phyloP scores from a whole-genome alignment of 2,888 invertebrate species.

The Nineta flava region DNA sequence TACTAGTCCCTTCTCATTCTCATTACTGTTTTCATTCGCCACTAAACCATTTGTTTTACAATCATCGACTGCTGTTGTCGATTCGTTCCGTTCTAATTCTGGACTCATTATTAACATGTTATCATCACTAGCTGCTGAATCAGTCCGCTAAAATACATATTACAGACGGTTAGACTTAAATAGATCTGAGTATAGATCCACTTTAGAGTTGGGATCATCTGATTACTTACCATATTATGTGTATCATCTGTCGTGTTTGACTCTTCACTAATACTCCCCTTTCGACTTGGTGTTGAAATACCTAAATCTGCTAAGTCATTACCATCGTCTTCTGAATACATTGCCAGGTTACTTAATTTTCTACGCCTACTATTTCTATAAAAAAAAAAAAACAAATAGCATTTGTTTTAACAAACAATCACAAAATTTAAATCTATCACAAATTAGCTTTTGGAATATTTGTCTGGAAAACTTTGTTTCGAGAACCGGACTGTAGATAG shows the following conservation, averaged over 20 bases:
- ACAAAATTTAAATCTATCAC: no score
- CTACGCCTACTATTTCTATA: conserved; percentile 35
- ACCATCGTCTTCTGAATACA: conserved; percentile 67
- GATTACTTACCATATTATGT: conserved; percentile 16
- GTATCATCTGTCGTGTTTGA: conserved; percentile 22
- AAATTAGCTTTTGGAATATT: no score
- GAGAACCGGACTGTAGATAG: no score
- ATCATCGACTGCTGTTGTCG: no score
- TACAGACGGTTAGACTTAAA: no score
- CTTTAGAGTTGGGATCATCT: no score
- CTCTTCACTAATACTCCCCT: conserved; percentile 18
- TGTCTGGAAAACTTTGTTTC: no score
- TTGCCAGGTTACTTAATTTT: conserved; percentile 37
- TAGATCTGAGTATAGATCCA: no score
- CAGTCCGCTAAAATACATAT: no score
- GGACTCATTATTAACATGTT: neutral
- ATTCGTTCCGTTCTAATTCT: no score
- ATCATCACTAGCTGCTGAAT: conserved; percentile 1
- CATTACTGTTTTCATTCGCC: conserved; percentile 19
- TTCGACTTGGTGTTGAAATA: conserved; percentile 25
- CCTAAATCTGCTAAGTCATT: conserved; percentile 76
- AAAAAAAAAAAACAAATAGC: conserved; percentile 7
- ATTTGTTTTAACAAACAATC: neutral
- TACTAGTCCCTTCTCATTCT: conserved; percentile 32
- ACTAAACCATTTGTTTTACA: neutral